Base-by-base conservation (phyloP, 1,140 invertebrate species). In the Rhizoglyphus robini region DNA sequence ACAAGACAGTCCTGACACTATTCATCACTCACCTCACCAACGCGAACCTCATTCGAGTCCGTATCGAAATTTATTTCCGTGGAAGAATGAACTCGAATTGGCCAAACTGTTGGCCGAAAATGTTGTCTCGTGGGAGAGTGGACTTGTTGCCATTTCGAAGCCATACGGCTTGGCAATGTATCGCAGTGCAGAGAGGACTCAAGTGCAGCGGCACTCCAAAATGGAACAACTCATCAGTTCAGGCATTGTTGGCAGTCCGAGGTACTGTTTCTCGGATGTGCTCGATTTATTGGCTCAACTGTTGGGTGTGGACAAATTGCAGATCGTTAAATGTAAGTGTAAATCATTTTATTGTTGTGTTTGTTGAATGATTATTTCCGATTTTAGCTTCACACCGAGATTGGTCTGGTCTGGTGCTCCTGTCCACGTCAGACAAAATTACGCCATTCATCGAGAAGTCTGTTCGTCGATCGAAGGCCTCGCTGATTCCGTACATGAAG, bases 101-200 rank as follows among this genome's bases (percentile, higher is more conserved):
- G 32, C 31, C 23, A 31, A 66, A 31, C 18, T 66, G 27, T 58
- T 67, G 15, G 30, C 11, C 1, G 38, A 47, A 36, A 67, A 66
- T 58, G 67, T 67, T 25, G 66, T 66, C 18, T 68, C 46, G 29
- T 27, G 48, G 27, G 49, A 68, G 41, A 8, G 25, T 18, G 25
- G 31, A 11, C 36, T 68, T 15, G 48, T 68, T 18, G 67, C 67
- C 47, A 68, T 68, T 29, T 25, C 20, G 13, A 68, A 68, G 31
- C 67, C 67, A 30, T 68, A 32, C 29, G 67, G 67, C 25, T 59
- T 68, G n/a, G 65, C 36, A 1, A 68, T 67, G 18, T 36, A 65
- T 59, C 23, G 51, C 31, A 29, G 38, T 36, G 25, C 15, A n/a
- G 54, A 3, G n/a, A 58, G 15, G n/a, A n/a, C n/a, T n/a, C n/a